phyloP scores from a whole-genome alignment of 2,888 invertebrate genomes.

The Leptinotarsa rubiginosa region DNA sequence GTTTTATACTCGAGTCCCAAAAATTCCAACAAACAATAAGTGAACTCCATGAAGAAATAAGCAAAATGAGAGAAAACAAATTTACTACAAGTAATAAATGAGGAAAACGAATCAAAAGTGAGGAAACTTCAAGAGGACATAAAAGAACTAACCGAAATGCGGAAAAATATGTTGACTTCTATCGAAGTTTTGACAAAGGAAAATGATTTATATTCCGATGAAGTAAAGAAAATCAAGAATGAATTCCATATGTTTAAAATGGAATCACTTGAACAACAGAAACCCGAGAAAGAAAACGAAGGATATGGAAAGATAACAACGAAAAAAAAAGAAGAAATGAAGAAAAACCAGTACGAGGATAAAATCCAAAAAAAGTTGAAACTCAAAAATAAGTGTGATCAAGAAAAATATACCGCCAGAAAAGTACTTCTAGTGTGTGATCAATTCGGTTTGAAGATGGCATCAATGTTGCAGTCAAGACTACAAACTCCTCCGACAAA shows the following conservation, averaged over 20 bases:
- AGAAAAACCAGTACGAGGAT: constrained; percentile 1
- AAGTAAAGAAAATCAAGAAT: constrained; percentile 10
- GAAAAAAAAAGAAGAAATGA: background rate
- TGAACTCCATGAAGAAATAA: constrained; percentile 19
- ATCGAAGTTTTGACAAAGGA: constrained; percentile 17
- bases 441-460: background rate
- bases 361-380: background rate
- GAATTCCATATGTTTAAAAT: constrained; percentile 16
- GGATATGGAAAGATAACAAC: background rate
- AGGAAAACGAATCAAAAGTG: constrained; percentile 23
- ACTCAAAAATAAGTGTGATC: background rate
- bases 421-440: constrained; percentile 2
- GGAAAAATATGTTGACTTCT: constrained; percentile 20
- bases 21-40: constrained; percentile 10
- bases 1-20: constrained; percentile 6
- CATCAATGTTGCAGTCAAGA: background rate
- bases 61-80: constrained; percentile 7
- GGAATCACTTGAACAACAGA: background rate
- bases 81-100: constrained; percentile 5
- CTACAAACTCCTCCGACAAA: background rate
- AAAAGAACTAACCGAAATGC: constrained; percentile 14
- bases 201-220: constrained; percentile 18
- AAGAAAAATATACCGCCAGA: constrained; percentile 7
- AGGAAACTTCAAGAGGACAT: background rate
- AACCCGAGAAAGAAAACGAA: background rate